Percentiles rank a stretch among this genome's conserved stretches.
Conservation (phyloP, 2,113 vertebrate genomes). For the Solea solea region DNA sequence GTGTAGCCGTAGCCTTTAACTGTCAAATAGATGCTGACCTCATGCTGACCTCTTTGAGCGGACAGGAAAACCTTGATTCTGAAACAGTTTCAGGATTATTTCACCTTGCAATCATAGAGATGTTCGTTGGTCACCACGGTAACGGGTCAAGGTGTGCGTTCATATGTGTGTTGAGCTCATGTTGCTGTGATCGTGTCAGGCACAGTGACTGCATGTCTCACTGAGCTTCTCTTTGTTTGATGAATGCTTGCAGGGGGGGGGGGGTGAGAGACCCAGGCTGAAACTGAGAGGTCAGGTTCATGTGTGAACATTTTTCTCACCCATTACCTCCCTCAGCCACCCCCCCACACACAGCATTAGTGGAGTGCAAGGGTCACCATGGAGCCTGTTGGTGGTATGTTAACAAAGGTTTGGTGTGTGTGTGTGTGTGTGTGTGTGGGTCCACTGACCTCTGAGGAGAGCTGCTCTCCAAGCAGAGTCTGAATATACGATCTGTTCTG, state of each 20-base stretch:
- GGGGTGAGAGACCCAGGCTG: background rate
- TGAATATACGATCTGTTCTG: conserved; percentile 25
- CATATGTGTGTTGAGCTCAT: background rate
- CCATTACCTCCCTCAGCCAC: conserved; percentile 34
- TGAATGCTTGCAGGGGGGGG: background rate
- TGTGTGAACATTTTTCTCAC: conserved; percentile 65
- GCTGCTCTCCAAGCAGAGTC: conserved; percentile 43
- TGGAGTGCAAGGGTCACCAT: conserved; percentile 47
- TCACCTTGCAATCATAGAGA: too few relatives aligned
- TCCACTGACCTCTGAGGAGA: conserved; percentile 29
- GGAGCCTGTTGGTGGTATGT: conserved; percentile 51
- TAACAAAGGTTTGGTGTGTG: conserved; percentile 33
- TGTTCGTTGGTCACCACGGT: too few relatives aligned
- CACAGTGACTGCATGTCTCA: background rate
- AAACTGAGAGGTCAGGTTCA: conserved; percentile 60
- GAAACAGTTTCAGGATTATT: too few relatives aligned
- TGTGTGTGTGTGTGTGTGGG: conserved; percentile 20
- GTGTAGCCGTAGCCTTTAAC: too few relatives aligned
- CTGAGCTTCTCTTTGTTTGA: conserved; percentile 32
- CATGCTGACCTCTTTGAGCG: too few relatives aligned
- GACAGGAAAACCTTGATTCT: too few relatives aligned
- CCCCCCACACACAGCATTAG: conserved; percentile 56
- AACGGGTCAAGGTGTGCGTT: conserved; percentile 5
- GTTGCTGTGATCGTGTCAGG: background rate
- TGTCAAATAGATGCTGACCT: too few relatives aligned